These are phyloP conservation scores for Drosophila bocqueti DNA, from an alignment of 1,140 invertebrate species.

Conservation along the genomic window DNA sequence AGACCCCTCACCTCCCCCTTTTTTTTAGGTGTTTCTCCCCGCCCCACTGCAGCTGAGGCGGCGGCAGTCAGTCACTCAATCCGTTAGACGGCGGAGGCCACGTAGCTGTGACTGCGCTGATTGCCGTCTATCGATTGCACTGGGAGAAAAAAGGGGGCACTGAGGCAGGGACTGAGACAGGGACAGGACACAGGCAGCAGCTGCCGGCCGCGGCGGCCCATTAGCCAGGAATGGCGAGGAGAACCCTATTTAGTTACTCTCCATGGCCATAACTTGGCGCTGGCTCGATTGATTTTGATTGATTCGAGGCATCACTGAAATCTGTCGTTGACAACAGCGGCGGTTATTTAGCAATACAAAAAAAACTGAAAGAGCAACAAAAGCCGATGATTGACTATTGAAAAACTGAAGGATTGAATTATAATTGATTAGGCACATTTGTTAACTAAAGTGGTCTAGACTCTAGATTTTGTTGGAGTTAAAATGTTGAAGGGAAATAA, in stretches of 20 bases:
- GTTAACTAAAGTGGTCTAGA: conserved; percentile 6
- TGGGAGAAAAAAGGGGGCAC: conserved; percentile 26
- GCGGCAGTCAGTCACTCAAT: conserved; percentile 74
- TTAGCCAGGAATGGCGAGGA: conserved; percentile 41
- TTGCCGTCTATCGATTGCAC: conserved; percentile 56
- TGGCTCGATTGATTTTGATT: conserved; percentile 44
- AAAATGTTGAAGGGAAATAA: too few species aligned
- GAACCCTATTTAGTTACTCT: conserved; percentile 44
- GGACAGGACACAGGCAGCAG: conserved; percentile 7
- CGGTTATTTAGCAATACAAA: conserved; percentile 3
- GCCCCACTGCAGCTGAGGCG: conserved; percentile 54
- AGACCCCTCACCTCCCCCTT: background rate
- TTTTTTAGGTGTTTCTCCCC: conserved; percentile 18
- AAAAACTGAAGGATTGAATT: conserved; percentile 9
- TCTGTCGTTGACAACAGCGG: conserved; percentile 27
- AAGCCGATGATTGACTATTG: conserved; percentile 12
- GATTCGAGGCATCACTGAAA: conserved; percentile 40
- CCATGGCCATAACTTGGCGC: conserved; percentile 39
- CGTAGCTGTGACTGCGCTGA: conserved; percentile 66
- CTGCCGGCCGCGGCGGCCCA: conserved; percentile 33
- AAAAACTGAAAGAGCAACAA: background rate
- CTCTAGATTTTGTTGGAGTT: background rate
- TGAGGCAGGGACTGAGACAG: background rate
- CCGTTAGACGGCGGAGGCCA: conserved; percentile 72
- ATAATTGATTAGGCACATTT: conserved; percentile 19